Conservation (phyloP, 2,113 vertebrate species). For the Myodes glareolus region DNA sequence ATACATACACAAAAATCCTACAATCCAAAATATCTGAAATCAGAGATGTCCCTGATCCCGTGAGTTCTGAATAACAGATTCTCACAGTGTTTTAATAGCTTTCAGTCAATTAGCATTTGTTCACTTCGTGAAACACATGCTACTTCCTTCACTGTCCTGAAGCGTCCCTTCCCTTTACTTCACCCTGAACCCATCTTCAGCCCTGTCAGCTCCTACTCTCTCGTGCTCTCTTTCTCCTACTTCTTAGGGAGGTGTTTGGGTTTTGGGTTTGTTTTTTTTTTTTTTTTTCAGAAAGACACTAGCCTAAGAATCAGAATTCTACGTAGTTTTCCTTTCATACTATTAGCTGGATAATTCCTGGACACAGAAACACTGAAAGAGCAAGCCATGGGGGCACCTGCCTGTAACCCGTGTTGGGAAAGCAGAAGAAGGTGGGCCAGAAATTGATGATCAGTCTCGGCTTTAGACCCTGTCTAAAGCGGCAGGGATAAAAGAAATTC, state of each 20-base stretch:
- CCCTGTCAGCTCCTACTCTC: not conserved
- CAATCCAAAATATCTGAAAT: not conserved
- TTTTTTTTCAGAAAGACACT: not conserved
- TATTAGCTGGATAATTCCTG: not conserved
- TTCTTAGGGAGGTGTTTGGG: not conserved
- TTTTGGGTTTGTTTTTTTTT: not conserved
- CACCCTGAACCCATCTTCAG: not conserved
- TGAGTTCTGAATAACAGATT: not conserved
- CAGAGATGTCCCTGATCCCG: not conserved
- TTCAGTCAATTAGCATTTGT: not conserved
- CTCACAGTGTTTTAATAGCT: not conserved
- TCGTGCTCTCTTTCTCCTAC: rapidly evolving
- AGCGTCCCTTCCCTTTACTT: not conserved
- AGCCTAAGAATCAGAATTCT: not conserved
- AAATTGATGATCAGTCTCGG: not conserved
- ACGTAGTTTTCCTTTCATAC: not conserved
- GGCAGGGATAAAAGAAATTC: not conserved
- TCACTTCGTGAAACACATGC: not conserved
- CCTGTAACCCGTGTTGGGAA: not conserved
- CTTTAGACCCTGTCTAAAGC: not conserved
- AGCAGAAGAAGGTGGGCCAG: no score
- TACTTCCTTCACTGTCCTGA: not conserved
- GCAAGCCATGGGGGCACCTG: rapidly evolving
- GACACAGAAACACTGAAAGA: not conserved
- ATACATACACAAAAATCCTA: not conserved